phyloP scores from a whole-genome alignment of 2,888 invertebrate genomes.

The Lysandra coridon region DNA sequence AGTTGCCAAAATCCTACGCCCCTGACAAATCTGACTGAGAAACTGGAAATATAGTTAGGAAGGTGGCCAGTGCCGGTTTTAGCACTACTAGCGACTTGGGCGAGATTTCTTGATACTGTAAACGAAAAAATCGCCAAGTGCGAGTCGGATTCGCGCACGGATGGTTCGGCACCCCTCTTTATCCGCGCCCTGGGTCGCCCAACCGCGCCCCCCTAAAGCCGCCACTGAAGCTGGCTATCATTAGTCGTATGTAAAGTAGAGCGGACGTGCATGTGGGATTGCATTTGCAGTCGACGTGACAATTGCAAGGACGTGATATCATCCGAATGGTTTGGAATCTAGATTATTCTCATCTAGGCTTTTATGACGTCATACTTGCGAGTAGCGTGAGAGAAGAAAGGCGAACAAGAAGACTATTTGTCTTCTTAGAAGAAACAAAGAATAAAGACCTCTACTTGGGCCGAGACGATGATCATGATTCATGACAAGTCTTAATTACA shows the following conservation, averaged over 20 bases:
- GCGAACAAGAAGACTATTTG: not conserved
- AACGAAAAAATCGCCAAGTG: too few species aligned
- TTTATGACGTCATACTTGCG: not conserved
- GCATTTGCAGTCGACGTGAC: conserved; percentile 60
- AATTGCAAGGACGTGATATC: conserved; percentile 60
- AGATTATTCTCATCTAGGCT: conserved; percentile 13
- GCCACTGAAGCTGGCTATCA: conserved; percentile 20
- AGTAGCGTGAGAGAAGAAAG: not conserved
- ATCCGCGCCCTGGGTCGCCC: too few species aligned
- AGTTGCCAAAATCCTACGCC: not conserved
- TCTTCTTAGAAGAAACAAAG: too few species aligned
- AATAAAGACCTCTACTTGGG: too few species aligned
- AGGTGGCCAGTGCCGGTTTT: not conserved
- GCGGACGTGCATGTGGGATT: conserved; percentile 41
- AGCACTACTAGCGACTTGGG: too few species aligned
- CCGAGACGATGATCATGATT: too few species aligned
- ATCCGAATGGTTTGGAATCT: not conserved
- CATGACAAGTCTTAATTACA: too few species aligned
- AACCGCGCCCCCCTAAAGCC: too few species aligned
- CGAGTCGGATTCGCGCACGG: too few species aligned
- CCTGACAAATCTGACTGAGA: not conserved
- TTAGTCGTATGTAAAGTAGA: conserved; percentile 35
- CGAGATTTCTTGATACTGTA: too few species aligned
- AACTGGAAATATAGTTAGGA: conserved; percentile 19
- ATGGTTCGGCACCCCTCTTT: too few species aligned